Conservation (phyloP, 1,140 invertebrate genomes). For the Adoxophyes honmai region DNA sequence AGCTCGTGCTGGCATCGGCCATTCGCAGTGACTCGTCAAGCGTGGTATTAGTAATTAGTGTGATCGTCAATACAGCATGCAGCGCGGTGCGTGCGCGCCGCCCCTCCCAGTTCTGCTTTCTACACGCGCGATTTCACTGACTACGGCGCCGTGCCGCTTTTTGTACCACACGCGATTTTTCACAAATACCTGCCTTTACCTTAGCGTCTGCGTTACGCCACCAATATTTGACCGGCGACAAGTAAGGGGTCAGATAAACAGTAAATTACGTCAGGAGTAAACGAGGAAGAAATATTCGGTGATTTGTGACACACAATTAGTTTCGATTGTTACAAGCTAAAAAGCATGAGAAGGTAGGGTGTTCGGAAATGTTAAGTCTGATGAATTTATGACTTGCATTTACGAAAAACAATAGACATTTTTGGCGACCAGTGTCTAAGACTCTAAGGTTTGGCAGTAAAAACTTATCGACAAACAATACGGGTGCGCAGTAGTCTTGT, state of each 20-base stretch:
- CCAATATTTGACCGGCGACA: neutral
- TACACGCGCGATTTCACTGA: constrained; percentile 71
- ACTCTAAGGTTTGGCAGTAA: neutral
- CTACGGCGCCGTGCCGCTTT: constrained; percentile 33
- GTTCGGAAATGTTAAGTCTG: no score
- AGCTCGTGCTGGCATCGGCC: neutral
- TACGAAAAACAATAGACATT: no score
- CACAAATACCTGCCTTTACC: constrained; percentile 44
- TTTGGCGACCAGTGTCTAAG: no score
- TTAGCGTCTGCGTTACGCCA: constrained; percentile 24
- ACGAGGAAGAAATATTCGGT: no score
- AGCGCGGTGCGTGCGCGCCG: constrained; percentile 27
- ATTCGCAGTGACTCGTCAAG: constrained; percentile 10
- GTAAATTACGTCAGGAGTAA: no score
- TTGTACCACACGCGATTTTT: constrained; percentile 60
- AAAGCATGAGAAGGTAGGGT: no score
- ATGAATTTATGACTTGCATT: no score
- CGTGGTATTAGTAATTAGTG: constrained; percentile 15
- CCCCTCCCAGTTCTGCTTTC: constrained; percentile 68
- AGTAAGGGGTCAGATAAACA: no score
- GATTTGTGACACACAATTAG: no score
- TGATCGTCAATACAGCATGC: constrained; percentile 26
- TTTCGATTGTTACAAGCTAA: no score
- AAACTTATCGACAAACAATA: constrained; percentile 20
- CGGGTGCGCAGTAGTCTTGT: constrained; percentile 36